Evolutionary conservation across 2,797 vertebrate genomes (phyloP).

Genomic region (Rhynchonycteris naso): DNA sequence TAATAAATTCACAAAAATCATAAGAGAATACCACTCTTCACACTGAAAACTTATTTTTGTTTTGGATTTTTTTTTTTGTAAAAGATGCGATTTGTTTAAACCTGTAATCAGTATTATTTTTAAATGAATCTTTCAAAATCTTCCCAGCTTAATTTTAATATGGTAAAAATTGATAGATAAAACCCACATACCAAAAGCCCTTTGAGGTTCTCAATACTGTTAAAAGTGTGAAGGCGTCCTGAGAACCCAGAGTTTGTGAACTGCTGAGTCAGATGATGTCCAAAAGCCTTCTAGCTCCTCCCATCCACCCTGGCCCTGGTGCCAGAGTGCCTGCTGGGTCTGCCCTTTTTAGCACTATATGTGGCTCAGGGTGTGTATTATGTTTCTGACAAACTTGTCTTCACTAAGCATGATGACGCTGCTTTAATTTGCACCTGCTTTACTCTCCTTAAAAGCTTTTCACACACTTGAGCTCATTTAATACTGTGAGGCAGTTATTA

Average conservation of each 20-base stretch:
- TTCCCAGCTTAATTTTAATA: constrained; percentile 16
- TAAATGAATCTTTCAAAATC: background rate
- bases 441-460: background rate
- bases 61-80: background rate
- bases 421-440: background rate
- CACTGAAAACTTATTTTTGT: background rate
- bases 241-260: background rate
- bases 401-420: background rate
- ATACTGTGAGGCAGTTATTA: background rate
- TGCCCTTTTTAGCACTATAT: background rate
- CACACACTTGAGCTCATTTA: background rate
- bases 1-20: background rate
- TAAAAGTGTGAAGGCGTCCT: background rate
- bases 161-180: background rate
- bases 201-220: background rate
- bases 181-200: background rate
- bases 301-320: accelerated
- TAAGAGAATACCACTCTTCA: background rate
- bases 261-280: background rate
- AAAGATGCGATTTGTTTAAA: constrained; percentile 11
- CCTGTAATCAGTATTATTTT: background rate
- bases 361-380: background rate
- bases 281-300: background rate
- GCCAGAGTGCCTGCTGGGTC: background rate
- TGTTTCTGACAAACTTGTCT: background rate